Percentiles rank a stretch among this genome's conserved stretches.
Evolutionary conservation across 2,113 vertebrate genomes (phyloP).

Genomic region (Petrocephalus microphthalmus): DNA sequence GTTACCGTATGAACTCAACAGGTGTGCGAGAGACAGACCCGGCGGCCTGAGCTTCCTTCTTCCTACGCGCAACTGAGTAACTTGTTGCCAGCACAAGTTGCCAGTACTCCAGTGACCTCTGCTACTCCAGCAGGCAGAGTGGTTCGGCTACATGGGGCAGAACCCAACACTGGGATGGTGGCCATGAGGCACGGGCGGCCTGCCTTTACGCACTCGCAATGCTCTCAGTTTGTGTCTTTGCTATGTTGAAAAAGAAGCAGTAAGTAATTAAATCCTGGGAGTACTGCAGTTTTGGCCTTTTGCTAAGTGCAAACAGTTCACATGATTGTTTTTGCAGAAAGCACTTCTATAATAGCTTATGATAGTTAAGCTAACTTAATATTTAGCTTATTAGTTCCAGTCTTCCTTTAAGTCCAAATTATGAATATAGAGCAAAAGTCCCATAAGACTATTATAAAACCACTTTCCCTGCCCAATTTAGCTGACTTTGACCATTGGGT

Average conservation of each 20-base stretch:
- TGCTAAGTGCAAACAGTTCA: neutral
- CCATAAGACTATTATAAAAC: neutral
- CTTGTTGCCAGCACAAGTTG: slow-evolving; percentile 5
- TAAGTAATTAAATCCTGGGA: neutral
- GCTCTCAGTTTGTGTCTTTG: neutral
- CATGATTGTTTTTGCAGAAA: neutral
- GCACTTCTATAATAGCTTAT: neutral
- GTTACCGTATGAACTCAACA: neutral
- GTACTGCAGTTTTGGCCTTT: neutral
- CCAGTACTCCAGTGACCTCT: neutral
- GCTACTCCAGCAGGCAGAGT: neutral
- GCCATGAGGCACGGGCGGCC: neutral
- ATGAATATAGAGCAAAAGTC: neutral
- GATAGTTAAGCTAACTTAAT: neutral
- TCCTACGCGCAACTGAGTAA: neutral
- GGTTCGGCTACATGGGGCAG: neutral
- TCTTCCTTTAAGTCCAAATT: neutral
- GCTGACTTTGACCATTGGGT: neutral
- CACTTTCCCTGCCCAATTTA: neutral
- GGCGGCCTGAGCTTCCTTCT: neutral
- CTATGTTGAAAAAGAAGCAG: neutral
- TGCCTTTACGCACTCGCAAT: neutral
- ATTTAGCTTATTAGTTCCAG: neutral
- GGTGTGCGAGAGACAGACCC: neutral
- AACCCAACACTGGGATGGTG: neutral